Evolutionary conservation across 2,888 invertebrate species (phyloP), one percentile per base, ranked within the genome.

Genomic region (Drosophila subsilvestris): DNA sequence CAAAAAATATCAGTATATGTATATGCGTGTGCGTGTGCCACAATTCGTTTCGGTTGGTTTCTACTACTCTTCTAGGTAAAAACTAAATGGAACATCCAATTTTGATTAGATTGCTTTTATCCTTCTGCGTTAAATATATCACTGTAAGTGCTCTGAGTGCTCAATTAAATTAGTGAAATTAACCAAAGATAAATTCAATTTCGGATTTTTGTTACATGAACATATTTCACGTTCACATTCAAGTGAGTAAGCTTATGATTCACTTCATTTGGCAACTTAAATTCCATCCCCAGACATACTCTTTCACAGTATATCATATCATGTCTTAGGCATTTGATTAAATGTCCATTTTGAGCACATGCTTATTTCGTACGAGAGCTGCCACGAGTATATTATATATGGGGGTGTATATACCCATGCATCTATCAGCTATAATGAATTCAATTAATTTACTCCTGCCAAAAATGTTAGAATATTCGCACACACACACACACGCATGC

Each of bases 361-460:
- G 58, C 75, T 70, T 55, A 63, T 63, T 44, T 37, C 63, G 27
- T 14, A 48, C 37, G 14, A 12, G 32, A 4, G 32, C 32, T 4
- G 12, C 32, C 0, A 1, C 32, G 37, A 37, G 37, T 37, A 2
- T 37, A 14, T 37, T 37, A 37, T 37, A 14, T 37, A 37, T 37
- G 37, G 37, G 14, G 6, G 2, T 37, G 37, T 20, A 20, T 42
- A 53, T 27, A 20, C 44, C 47, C 49, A 50, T 70, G 62, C 68
- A 73, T 78, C 78, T 77, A 74, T 82, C 78, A 82, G 70, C 22
- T 78, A 79, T 84, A 85, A 85, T 85, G 84, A 86, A 85, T 82
- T 86, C 86, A 84, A 85, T 85, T 85, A 85, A 85, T 85, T 85
- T 84, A 78, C 82, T 85, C 66, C 57, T 75, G 67, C 75, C 80